phyloP scores from a whole-genome alignment of 2,797 vertebrate genomes.

The Dryobates pubescens region DNA sequence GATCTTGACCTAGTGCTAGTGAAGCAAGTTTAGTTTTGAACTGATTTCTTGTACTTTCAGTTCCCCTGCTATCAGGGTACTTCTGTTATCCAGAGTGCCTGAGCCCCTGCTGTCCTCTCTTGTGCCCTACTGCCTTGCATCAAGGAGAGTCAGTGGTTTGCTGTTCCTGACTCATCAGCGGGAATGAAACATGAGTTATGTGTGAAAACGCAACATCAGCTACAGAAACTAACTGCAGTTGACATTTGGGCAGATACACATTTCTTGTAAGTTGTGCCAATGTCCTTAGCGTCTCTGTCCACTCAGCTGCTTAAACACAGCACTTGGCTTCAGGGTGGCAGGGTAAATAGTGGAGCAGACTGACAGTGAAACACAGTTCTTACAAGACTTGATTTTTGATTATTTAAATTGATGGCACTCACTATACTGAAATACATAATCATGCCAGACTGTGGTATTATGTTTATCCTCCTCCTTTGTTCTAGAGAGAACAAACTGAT shows the following conservation, averaged over 20 bases:
- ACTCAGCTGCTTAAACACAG: background rate
- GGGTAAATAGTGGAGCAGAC: background rate
- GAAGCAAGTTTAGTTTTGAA: background rate
- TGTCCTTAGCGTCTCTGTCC: conserved; percentile 14
- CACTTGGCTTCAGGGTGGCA: background rate
- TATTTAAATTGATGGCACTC: background rate
- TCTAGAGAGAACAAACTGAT: background rate
- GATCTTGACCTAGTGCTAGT: background rate
- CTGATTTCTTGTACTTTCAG: background rate
- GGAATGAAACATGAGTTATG: conserved; percentile 4
- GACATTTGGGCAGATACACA: background rate
- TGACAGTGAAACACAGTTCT: background rate
- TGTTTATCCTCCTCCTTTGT: background rate
- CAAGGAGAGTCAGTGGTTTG: conserved; percentile 25
- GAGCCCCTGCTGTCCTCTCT: background rate
- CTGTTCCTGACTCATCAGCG: conserved; percentile 16
- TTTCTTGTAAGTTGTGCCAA: background rate
- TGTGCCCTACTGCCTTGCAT: background rate
- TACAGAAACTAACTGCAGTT: background rate
- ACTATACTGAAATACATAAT: background rate
- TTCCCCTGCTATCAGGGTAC: background rate
- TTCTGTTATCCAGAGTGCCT: background rate
- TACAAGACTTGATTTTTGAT: background rate
- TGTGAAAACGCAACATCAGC: conserved; percentile 1
- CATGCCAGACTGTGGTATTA: background rate